phyloP scores from a whole-genome alignment of 2,888 invertebrate genomes.

The Hipparchia semele region DNA sequence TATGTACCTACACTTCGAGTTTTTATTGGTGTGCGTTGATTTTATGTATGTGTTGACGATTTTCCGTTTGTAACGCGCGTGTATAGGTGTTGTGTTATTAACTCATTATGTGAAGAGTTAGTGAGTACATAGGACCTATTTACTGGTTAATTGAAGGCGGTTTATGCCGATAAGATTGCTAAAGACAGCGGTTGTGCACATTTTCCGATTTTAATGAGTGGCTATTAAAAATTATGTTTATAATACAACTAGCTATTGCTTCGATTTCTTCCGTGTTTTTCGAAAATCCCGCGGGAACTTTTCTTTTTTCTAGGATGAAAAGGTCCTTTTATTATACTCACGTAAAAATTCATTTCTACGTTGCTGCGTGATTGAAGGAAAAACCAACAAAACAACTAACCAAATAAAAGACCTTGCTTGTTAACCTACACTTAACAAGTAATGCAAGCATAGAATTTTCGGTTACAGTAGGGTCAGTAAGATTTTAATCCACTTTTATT shows the following conservation, averaged over 20 bases:
- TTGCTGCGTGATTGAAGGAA: too few relatives aligned
- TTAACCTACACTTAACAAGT: too few relatives aligned
- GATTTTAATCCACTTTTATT: too few relatives aligned
- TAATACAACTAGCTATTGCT: background rate
- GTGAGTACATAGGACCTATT: slow-evolving; percentile 70
- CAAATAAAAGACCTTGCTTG: too few relatives aligned
- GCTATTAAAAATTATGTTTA: slow-evolving; percentile 21
- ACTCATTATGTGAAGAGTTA: slow-evolving; percentile 82
- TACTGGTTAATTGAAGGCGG: slow-evolving; percentile 81
- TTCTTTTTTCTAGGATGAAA: too few relatives aligned
- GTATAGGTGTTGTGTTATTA: slow-evolving; percentile 76
- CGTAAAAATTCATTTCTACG: too few relatives aligned
- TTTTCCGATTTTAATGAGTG: slow-evolving; percentile 53
- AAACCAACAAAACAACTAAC: too few relatives aligned
- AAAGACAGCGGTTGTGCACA: slow-evolving; percentile 64
- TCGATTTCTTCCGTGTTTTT: too few relatives aligned
- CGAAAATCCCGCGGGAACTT: too few relatives aligned
- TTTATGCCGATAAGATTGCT: slow-evolving; percentile 70
- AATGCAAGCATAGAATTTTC: too few relatives aligned
- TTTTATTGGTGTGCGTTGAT: slow-evolving; percentile 57
- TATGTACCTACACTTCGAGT: slow-evolving; percentile 69
- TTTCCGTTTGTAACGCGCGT: slow-evolving; percentile 65
- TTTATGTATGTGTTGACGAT: slow-evolving; percentile 60
- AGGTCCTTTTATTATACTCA: too few relatives aligned
- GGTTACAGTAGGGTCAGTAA: too few relatives aligned